phyloP scores from a whole-genome alignment of 2,888 invertebrate genomes.

The Lasioglossum lativentre region DNA sequence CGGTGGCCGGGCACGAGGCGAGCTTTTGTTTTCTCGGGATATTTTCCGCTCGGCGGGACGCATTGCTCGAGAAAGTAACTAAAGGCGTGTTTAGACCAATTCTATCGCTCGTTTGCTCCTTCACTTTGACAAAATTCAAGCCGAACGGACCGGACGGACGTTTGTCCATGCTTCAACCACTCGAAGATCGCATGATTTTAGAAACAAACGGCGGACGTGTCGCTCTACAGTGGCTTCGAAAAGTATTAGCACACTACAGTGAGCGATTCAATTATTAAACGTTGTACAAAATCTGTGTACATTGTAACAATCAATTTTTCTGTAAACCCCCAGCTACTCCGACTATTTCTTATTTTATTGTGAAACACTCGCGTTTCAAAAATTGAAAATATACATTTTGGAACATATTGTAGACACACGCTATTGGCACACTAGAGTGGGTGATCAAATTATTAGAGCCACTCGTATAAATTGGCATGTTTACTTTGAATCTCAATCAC shows the following conservation, averaged over 20 bases:
- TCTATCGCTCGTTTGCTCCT: background rate
- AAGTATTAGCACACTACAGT: background rate
- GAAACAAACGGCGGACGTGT: background rate
- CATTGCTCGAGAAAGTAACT: no score
- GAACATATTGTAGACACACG: no score
- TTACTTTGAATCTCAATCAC: no score
- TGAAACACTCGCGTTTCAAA: background rate
- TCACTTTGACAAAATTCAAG: background rate
- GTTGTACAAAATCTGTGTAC: background rate
- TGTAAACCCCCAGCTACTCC: background rate
- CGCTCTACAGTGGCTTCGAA: background rate
- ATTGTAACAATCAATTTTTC: background rate
- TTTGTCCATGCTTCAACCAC: background rate
- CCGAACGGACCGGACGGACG: background rate
- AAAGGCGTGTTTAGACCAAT: background rate
- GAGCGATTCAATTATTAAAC: background rate
- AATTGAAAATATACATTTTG: no score
- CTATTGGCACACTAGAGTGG: no score
- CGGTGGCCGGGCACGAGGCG: background rate
- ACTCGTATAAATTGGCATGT: no score
- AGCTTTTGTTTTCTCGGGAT: constrained; percentile 20
- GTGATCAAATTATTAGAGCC: no score
- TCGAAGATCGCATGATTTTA: background rate
- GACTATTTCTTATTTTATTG: background rate
- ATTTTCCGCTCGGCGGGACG: constrained; percentile 16